These are phyloP conservation scores for Aphis gossypii DNA, from an alignment of 1,140 invertebrate species.

Conservation along the genomic window DNA sequence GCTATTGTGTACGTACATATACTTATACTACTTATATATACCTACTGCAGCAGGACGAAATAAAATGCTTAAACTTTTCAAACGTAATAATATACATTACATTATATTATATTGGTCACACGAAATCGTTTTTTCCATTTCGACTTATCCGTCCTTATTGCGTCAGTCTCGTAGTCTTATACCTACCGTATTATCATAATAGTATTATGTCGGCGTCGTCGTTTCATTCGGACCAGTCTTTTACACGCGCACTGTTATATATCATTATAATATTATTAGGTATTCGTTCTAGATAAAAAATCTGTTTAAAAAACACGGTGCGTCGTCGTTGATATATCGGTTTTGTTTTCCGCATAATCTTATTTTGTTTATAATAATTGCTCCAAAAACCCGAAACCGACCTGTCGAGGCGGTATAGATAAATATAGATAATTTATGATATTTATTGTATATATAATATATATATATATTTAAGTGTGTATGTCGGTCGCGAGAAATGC, in stretches of 20 bases:
- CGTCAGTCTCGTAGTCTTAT: not conserved
- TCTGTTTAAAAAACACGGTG: not conserved
- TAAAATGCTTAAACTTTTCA: not conserved
- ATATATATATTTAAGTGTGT: not conserved
- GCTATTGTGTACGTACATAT: not conserved
- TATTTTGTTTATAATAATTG: not conserved
- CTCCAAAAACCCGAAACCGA: not conserved
- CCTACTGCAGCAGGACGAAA: not conserved
- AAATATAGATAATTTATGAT: not conserved
- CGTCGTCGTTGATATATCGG: not conserved
- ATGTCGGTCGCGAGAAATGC: not conserved
- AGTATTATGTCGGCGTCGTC: not conserved
- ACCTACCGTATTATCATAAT: not conserved
- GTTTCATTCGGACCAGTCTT: not conserved
- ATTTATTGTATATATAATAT: not conserved
- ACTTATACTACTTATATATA: not conserved
- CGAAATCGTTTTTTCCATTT: not conserved
- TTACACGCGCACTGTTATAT: not conserved
- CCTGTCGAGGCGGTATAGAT: not conserved
- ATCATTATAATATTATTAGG: not conserved
- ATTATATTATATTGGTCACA: not conserved
- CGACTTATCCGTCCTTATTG: not conserved
- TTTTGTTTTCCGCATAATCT: not conserved
- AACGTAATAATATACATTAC: constrained; percentile 9
- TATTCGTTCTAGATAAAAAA: not conserved